Conservation (phyloP, 2,888 invertebrate species). For the Caenorhabditis virilis region DNA sequence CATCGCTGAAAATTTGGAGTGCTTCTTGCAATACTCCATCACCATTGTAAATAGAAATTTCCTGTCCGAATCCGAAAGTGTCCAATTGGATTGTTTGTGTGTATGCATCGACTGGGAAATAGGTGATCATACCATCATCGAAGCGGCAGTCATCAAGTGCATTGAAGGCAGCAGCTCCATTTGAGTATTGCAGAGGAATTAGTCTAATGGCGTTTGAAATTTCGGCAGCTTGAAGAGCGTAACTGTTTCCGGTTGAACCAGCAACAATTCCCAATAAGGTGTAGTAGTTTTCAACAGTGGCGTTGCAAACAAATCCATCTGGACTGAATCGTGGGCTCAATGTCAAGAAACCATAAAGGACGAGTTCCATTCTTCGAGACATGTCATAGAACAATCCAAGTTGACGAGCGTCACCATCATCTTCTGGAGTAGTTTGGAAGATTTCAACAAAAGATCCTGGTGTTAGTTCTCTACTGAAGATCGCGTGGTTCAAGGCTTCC, state of each 20-base stretch:
- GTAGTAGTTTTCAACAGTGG: slow-evolving; percentile 31
- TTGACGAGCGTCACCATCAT: slow-evolving; percentile 27
- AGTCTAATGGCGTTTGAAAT: slow-evolving; percentile 34
- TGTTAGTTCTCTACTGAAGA: slow-evolving; percentile 25
- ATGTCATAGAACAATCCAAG: slow-evolving; percentile 38
- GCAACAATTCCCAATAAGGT: slow-evolving; percentile 38
- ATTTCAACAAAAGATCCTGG: slow-evolving; percentile 50
- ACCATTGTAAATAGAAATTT: slow-evolving; percentile 23
- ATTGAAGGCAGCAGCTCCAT: slow-evolving; percentile 35
- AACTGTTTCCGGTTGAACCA: slow-evolving; percentile 40
- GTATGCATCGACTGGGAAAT: slow-evolving; percentile 56
- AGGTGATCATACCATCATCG: slow-evolving; percentile 28
- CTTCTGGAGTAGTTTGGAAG: slow-evolving; percentile 50
- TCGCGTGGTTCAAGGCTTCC: slow-evolving; percentile 42
- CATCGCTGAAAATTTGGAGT: slow-evolving; percentile 32
- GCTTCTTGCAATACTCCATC: slow-evolving; percentile 20
- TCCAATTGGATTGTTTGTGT: slow-evolving; percentile 47
- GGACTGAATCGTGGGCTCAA: slow-evolving; percentile 10
- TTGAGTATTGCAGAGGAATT: slow-evolving; percentile 46
- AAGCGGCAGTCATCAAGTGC: slow-evolving; percentile 31
- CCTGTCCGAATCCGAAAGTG: slow-evolving; percentile 34
- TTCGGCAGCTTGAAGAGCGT: slow-evolving; percentile 26
- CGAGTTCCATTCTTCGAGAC: slow-evolving; percentile 30
- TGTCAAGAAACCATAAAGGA: slow-evolving; percentile 37
- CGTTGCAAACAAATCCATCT: slow-evolving; percentile 45